Evolutionary conservation across 2,888 invertebrate genomes (phyloP).

Genomic region (Cyaniris semiargus): DNA sequence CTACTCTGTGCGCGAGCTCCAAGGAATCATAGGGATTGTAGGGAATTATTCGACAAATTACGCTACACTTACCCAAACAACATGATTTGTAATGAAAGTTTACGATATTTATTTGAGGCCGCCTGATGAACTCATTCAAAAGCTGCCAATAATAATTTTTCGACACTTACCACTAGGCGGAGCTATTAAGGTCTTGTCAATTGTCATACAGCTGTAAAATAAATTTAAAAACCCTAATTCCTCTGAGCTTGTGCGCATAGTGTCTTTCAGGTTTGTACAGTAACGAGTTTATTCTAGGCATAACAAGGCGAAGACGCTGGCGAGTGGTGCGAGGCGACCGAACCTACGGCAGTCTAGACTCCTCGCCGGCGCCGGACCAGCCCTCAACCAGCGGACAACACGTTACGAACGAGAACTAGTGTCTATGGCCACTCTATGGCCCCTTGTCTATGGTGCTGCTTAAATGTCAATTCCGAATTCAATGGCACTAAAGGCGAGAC

Average conservation of each 20-base stretch:
- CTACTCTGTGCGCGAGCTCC: too few relatives aligned
- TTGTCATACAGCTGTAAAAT: neutral
- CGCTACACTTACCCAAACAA: too few relatives aligned
- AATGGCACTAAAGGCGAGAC: neutral
- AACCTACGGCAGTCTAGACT: conserved; percentile 84
- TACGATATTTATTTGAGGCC: too few relatives aligned
- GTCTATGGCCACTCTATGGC: conserved; percentile 26
- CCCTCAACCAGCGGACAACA: conserved; percentile 66
- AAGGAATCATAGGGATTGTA: too few relatives aligned
- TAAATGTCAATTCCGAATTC: neutral
- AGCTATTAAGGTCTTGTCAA: neutral
- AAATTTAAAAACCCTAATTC: neutral
- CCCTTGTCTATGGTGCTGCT: conserved; percentile 27
- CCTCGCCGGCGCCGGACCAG: conserved; percentile 54
- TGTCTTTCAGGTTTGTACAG: conserved; percentile 13
- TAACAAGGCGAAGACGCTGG: conserved; percentile 74
- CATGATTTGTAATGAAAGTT: too few relatives aligned
- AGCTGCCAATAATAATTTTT: too few relatives aligned
- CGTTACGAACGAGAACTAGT: conserved; percentile 68
- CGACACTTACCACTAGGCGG: neutral
- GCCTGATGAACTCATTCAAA: too few relatives aligned
- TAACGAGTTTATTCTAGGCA: conserved; percentile 57
- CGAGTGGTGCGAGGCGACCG: conserved; percentile 68
- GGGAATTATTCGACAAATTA: too few relatives aligned
- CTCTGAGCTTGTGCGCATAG: neutral